These are phyloP conservation scores for Catamblyrhynchus diadema DNA, from an alignment of 2,797 vertebrate species.

Conservation along the genomic window DNA sequence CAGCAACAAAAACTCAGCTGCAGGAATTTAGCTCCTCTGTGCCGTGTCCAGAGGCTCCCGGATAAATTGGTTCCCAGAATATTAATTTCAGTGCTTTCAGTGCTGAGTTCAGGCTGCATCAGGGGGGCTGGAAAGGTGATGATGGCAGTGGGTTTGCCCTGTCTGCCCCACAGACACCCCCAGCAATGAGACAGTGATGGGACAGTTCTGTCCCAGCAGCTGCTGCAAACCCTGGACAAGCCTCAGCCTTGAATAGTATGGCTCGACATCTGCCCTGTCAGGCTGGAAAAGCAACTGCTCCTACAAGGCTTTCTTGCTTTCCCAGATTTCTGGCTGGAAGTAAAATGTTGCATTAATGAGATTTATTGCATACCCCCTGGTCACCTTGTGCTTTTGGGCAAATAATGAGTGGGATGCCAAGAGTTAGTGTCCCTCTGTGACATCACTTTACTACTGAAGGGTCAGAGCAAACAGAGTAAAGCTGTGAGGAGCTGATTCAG, in stretches of 20 bases:
- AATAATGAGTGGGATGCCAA: not conserved
- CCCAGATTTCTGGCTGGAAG: not conserved
- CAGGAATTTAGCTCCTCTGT: not conserved
- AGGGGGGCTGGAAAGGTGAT: not conserved
- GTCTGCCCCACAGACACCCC: not conserved
- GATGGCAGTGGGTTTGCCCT: not conserved
- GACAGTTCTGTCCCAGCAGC: not conserved
- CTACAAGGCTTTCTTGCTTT: rapidly evolving
- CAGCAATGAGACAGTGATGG: rapidly evolving
- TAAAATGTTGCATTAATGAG: not conserved
- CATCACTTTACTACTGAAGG: not conserved
- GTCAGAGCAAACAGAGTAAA: not conserved
- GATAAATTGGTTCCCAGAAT: not conserved
- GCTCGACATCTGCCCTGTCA: not conserved
- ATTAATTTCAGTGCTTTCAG: not conserved
- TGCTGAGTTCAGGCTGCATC: not conserved
- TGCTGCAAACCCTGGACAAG: not conserved
- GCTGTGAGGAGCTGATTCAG: not conserved
- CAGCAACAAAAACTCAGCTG: not conserved
- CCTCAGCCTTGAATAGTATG: not conserved
- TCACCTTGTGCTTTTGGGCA: not conserved
- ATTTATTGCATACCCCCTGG: not conserved
- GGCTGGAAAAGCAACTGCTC: not conserved
- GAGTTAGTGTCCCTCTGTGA: not conserved
- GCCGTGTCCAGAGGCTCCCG: not conserved